Percentiles rank a stretch among this genome's conserved stretches.
Conservation (phyloP, 2,888 invertebrate species). For the Drosophila fungiperda region DNA sequence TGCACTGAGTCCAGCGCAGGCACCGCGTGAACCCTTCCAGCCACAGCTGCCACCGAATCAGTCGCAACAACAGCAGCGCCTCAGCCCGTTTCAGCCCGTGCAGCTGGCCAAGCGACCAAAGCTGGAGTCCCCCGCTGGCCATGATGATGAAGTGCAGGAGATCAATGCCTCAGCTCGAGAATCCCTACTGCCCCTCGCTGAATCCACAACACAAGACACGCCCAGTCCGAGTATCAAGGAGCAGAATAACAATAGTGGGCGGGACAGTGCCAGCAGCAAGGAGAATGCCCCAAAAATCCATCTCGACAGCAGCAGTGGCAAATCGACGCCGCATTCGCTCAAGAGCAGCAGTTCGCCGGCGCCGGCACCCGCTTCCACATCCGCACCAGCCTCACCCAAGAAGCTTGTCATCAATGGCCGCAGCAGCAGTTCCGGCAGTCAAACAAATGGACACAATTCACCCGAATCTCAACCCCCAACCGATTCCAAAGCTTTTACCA, state of each 20-base stretch:
- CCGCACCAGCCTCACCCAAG: slow-evolving; percentile 65
- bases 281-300: slow-evolving; percentile 63
- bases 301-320: slow-evolving; percentile 58
- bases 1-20: slow-evolving; percentile 40
- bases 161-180: slow-evolving; percentile 49
- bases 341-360: slow-evolving; percentile 50
- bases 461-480: slow-evolving; percentile 43
- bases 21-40: slow-evolving; percentile 65
- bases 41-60: slow-evolving; percentile 68
- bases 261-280: slow-evolving; percentile 71
- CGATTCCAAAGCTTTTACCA: slow-evolving; percentile 25
- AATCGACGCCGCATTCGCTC: slow-evolving; percentile 52
- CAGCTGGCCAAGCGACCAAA: slow-evolving; percentile 68
- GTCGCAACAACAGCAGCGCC: slow-evolving; percentile 43
- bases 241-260: slow-evolving; percentile 65
- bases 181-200: slow-evolving; percentile 42
- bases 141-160: slow-evolving; percentile 67
- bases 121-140: slow-evolving; percentile 53
- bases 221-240: slow-evolving; percentile 46
- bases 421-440: slow-evolving; percentile 39
- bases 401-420: slow-evolving; percentile 27
- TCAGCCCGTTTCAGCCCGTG: slow-evolving; percentile 69
- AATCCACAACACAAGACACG: slow-evolving; percentile 37
- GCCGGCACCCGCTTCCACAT: slow-evolving; percentile 8
- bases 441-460: slow-evolving; percentile 64